Base-by-base conservation (phyloP, 2,113 vertebrate species). In the Gasterosteus nipponicus region DNA sequence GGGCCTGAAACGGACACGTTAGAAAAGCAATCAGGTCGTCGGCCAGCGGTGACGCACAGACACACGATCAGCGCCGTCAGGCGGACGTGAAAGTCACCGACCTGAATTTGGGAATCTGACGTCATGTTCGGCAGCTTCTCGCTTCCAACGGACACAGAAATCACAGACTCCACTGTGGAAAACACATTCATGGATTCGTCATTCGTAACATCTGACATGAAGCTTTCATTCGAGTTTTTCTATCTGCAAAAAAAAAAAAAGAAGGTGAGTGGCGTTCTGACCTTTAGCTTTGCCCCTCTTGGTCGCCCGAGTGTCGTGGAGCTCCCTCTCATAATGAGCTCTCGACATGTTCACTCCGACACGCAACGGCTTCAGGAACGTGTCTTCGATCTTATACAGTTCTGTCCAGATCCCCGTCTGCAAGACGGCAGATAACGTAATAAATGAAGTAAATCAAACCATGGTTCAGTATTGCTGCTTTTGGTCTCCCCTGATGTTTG, bases 291-390 rank as follows among this genome's bases (percentile, higher is more conserved):
- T 94, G 83, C 61, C 92, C 83, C 44, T 92, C 77, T 84, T 91
- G 74, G 92, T 93, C 69, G 94, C 94, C 76, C 86, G 92, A 70
- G 91, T 95, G 68, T 82, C 95, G 83, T 94, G 95, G 77, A 99
- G 94, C 93, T 99, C 97, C 84, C 94, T 96, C 93, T 98, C 95
- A 65, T 99, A 99, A 88, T 99, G 98, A 11, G 96, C 96, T 88
- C 93, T 96, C 31, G 98, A 99, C 97, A 99, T 97, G 93, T 97
- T 97, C 74, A 99, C 92, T 61, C 96, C 98, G 7, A 93, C 93
- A 42, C 96, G 96, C 9, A 99, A 91, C 3, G 97, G 97, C 90
- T 96, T 97, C 91, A 98, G 73, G 90, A 96, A 99, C 10, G 89
- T 89, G 22, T 96, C 94, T 77, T 97, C 92, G 79, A 98, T 95